Conservation (phyloP, 2,888 invertebrate genomes). For the Amorpha juglandis region DNA sequence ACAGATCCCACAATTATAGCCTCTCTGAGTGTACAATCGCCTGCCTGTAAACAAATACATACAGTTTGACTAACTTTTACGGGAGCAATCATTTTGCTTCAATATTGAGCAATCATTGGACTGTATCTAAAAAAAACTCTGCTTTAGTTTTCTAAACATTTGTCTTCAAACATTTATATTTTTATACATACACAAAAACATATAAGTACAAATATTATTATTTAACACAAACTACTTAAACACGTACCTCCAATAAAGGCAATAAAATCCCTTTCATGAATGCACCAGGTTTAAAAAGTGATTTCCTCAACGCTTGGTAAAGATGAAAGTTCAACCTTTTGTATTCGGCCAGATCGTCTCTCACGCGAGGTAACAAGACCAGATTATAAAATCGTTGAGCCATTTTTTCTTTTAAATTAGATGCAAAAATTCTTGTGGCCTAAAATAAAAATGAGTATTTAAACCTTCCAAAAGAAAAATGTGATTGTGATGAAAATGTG, state of each 20-base stretch:
- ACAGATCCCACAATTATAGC: slow-evolving; percentile 98
- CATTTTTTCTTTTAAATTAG: slow-evolving; percentile 97
- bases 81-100: no score
- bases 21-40: slow-evolving; percentile 97
- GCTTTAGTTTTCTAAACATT: no score
- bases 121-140: no score
- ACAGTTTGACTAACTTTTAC: slow-evolving; percentile 4
- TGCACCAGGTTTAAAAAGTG: slow-evolving; percentile 98
- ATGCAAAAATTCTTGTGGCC: slow-evolving; percentile 97
- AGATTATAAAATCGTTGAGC: slow-evolving; percentile 97
- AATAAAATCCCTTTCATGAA: slow-evolving; percentile 97
- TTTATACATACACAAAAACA: no score
- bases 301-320: slow-evolving; percentile 95
- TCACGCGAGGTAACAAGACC: slow-evolving; percentile 94
- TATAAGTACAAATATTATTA: no score
- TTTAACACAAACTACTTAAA: no score
- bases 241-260: slow-evolving; percentile 86
- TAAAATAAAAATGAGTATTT: slow-evolving; percentile 61
- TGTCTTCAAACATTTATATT: no score
- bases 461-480: neutral
- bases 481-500: no score
- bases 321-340: slow-evolving; percentile 98
- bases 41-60: slow-evolving; percentile 84
- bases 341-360: slow-evolving; percentile 98
- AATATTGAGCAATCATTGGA: neutral